Evolutionary conservation across 1,140 invertebrate species (phyloP), one percentile per base, ranked within the genome.

Genomic region (Coptotermes formosanus): DNA sequence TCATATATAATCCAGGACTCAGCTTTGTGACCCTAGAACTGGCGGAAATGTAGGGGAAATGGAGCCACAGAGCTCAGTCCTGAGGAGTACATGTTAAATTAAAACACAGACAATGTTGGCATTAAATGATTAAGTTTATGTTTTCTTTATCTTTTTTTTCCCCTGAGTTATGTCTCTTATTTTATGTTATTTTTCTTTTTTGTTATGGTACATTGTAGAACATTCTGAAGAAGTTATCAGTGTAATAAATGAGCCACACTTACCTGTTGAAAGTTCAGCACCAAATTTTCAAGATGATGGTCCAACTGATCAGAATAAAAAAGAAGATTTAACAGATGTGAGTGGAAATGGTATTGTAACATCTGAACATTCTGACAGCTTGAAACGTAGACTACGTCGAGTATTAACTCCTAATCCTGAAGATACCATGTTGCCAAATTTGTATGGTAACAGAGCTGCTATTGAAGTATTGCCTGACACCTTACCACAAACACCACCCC

Each of bases 331-430:
- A 45, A n/a, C 12, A 21, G 25, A 45, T 48, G 8, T 48, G 32
- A 83, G 44, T 83, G 82, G 23, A 32, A 83, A 43, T 43, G 82
- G 11, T 83, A 45, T 19, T 25, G 7, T 21, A 55, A 55, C 84
- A 43, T 69, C 32, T 38, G 59, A 21, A 25, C 52, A 44, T 75
- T 85, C n/a, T 3, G 25, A 85, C 6, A 59, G 19, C 25, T 45
- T 45, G 21, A 82, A 85, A 69, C 30, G 12, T n/a, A 69, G 12
- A 14, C 32, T 55, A 23, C 52, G 85, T 16, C 23, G 55, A 43
- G 45, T 85, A 38, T 59, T 85, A 30, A 69, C 52, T 82, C 85
- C 85, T 4, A 75, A 85, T 48, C 85, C 85, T 75, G 85, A 85
- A 48, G 85, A 85, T 48, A 16, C 75, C 52, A 12, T 55, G 59